These are phyloP conservation scores for Magallana gigas DNA, from an alignment of 1,140 invertebrate species.

Conservation along the genomic window DNA sequence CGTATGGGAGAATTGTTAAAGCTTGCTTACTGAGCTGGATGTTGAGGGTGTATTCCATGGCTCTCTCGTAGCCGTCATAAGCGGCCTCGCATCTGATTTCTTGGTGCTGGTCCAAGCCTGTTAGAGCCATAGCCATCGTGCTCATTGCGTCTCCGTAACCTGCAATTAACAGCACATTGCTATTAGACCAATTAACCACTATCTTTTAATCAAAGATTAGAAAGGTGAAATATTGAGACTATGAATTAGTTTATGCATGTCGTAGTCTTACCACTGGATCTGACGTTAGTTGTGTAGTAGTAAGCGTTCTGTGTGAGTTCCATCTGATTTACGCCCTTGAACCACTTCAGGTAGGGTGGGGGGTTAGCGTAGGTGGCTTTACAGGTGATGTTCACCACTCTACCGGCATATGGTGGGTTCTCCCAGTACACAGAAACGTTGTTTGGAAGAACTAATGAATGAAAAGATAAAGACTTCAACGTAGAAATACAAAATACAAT, in stretches of 20 bases:
- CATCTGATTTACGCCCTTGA: slow-evolving; percentile 44
- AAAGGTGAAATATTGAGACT: neutral
- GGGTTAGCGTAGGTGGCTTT: slow-evolving; percentile 56
- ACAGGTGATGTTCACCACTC: slow-evolving; percentile 61
- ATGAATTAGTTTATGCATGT: neutral
- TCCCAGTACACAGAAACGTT: slow-evolving; percentile 64
- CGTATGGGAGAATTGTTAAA: neutral
- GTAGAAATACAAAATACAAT: neutral
- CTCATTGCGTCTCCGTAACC: slow-evolving; percentile 55
- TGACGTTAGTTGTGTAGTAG: slow-evolving; percentile 56
- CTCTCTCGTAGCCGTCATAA: slow-evolving; percentile 52
- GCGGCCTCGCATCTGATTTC: slow-evolving; percentile 53
- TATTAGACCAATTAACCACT: no score
- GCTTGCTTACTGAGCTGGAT: slow-evolving; percentile 57
- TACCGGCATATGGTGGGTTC: slow-evolving; percentile 43
- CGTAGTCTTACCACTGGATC: slow-evolving; percentile 47
- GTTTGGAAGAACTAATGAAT: slow-evolving; percentile 57
- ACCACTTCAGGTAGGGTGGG: slow-evolving; percentile 58
- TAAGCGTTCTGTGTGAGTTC: slow-evolving; percentile 48
- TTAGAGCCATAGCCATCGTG: slow-evolving; percentile 38
- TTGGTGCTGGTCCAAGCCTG: slow-evolving; percentile 24
- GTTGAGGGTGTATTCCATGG: slow-evolving; percentile 56
- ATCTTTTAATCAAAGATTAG: neutral
- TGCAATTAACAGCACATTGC: neutral
- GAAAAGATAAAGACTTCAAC: neutral